Conservation (phyloP, 2,797 vertebrate species). For the Eidolon dupreanum region DNA sequence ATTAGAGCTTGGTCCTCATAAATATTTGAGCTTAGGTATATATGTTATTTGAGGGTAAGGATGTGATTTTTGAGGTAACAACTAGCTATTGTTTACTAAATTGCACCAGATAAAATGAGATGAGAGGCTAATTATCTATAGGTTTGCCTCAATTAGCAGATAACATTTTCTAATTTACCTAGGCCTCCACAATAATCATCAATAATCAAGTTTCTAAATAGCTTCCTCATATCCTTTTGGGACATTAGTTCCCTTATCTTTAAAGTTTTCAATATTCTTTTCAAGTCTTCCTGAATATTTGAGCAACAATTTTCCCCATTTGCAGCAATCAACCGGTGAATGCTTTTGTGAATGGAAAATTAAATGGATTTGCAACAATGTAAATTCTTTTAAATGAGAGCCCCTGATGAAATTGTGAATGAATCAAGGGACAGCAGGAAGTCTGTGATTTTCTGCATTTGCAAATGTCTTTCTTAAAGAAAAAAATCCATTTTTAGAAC, state of each 20-base stretch:
- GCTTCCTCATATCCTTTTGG: slow-evolving; percentile 27
- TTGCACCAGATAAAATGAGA: slow-evolving; percentile 22
- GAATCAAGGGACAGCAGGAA: slow-evolving; percentile 66
- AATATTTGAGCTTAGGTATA: background rate
- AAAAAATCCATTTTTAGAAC: slow-evolving; percentile 22
- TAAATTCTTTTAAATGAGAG: slow-evolving; percentile 65
- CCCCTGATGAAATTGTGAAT: slow-evolving; percentile 55
- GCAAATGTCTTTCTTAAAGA: slow-evolving; percentile 48
- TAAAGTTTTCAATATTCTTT: slow-evolving; percentile 64
- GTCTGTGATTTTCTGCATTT: slow-evolving; percentile 59
- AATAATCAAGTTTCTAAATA: slow-evolving; percentile 53
- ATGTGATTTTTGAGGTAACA: slow-evolving; percentile 10
- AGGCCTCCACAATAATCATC: background rate
- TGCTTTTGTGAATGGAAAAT: slow-evolving; percentile 71
- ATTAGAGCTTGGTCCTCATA: background rate
- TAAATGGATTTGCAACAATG: slow-evolving; percentile 69
- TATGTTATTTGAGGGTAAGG: background rate
- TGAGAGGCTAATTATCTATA: slow-evolving; percentile 29
- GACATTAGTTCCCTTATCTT: slow-evolving; percentile 35
- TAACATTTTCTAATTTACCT: slow-evolving; percentile 55
- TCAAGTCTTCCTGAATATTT: slow-evolving; percentile 61
- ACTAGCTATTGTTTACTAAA: background rate
- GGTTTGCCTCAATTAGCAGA: slow-evolving; percentile 58
- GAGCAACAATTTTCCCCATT: slow-evolving; percentile 57
- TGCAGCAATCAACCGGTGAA: slow-evolving; percentile 65